A percentile compares a stretch with the other conserved stretches of the same genome.
These are phyloP conservation scores for Halcyon leucocephala DNA, from an alignment of 2,797 vertebrate species.

Conservation along the genomic window DNA sequence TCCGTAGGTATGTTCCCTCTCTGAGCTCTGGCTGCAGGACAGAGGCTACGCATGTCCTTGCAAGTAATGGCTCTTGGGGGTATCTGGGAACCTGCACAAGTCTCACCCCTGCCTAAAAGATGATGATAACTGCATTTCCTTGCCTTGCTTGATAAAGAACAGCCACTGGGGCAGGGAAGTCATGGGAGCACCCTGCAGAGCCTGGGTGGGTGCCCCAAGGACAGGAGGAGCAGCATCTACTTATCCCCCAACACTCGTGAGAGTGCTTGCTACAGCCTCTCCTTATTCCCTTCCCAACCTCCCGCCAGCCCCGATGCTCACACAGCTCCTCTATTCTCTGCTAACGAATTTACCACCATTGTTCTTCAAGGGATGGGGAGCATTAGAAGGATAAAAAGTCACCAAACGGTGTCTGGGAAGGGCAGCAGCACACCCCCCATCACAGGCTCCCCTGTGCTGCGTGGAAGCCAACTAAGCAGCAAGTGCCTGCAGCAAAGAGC, in stretches of 20 bases:
- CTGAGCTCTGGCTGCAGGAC: not conserved
- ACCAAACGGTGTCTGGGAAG: not conserved
- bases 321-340: not conserved
- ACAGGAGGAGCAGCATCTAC: not conserved
- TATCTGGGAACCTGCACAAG: not conserved
- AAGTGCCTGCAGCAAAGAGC: not conserved
- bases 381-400: not conserved
- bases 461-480: not conserved
- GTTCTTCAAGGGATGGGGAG: not conserved
- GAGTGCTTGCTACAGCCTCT: accelerated
- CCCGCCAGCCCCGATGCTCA: accelerated
- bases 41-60: not conserved
- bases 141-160: not conserved
- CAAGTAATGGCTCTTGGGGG: not conserved
- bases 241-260: accelerated
- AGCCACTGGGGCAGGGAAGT: not conserved
- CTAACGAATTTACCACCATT: not conserved
- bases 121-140: not conserved
- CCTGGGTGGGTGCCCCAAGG: not conserved
- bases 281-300: not conserved
- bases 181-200: not conserved
- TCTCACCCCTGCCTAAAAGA: not conserved
- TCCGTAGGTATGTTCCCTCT: not conserved
- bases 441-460: not conserved
- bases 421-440: not conserved